Evolutionary conservation across 2,888 invertebrate genomes (phyloP), one percentile per base, ranked within the genome.

Genomic region (Trimorus sp.): DNA sequence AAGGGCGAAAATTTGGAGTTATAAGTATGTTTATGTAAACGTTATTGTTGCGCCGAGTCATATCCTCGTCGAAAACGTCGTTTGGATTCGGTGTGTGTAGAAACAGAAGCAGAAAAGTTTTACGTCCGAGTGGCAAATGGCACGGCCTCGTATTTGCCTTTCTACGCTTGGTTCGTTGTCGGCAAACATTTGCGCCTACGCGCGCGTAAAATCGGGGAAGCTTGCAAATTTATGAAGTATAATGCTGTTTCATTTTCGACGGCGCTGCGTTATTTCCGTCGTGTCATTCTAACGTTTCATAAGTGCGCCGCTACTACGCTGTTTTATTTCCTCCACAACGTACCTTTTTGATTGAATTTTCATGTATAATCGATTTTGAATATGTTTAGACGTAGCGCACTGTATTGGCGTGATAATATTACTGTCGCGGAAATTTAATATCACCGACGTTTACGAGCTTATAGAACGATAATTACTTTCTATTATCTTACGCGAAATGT

Each of bases 171-270:
- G 40, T 11, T 40, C 62, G 11, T 36, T 58, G 60, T 66, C 54
- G 63, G 71, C 66, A 71, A 80, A 80, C 75, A 80, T 76, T 80
- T 62, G 71, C 80, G 80, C 80, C 80, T 80, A 76, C 75, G 70
- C 76, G 65, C 80, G 76, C 70, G 71, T 80, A 80, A 80, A 80
- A 80, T 80, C 71, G 80, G 49, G 71, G 71, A 75, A 71, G 66
- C 71, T 76, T 76, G 76, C 71, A 75, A 81, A 81, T 81, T 76
- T 81, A 81, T 81, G 76, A 81, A 81, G 81, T 81, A 77, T 77
- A 77, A 76, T 77, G 76, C 62, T 77, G 81, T 82, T 82, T 82
- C 81, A 69, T 82, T 77, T 82, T 74, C 73, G 68, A 63, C 63
- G 77, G 63, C 26, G 68, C 66, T 65, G 59, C 60, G 73, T 73